Conservation (phyloP, 2,113 vertebrate species). For the Xyrauchen texanus region DNA sequence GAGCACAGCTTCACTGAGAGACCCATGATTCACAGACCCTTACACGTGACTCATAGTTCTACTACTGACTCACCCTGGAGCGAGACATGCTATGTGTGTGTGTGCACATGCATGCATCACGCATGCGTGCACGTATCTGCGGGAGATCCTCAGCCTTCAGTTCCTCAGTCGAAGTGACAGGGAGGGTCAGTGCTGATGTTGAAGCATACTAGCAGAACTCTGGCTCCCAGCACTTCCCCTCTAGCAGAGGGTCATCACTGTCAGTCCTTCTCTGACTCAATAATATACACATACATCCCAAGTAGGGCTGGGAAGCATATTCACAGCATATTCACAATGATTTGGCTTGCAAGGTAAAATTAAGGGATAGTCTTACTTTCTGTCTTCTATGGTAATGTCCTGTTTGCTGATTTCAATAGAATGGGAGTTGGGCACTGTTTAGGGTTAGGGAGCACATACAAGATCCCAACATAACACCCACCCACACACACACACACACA, state of each 20-base stretch:
- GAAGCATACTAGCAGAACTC: constrained; percentile 57
- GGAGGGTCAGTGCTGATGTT: constrained; percentile 74
- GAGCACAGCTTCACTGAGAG: constrained; percentile 23
- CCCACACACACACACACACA: too few species aligned
- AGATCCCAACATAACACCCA: too few species aligned
- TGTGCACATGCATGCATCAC: too few species aligned
- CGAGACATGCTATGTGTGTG: neutral
- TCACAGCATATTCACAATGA: too few species aligned
- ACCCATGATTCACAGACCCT: constrained; percentile 33
- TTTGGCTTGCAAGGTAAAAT: too few species aligned
- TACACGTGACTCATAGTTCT: constrained; percentile 38
- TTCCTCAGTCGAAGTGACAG: constrained; percentile 67
- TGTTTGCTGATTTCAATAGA: too few species aligned
- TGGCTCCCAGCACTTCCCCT: constrained; percentile 69
- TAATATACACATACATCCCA: constrained; percentile 18
- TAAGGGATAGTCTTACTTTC: too few species aligned
- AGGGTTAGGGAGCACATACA: too few species aligned
- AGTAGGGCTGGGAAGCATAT: too few species aligned
- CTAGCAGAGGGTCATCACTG: constrained; percentile 69
- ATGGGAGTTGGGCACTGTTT: too few species aligned
- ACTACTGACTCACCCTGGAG: constrained; percentile 42
- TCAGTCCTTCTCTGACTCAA: constrained; percentile 67
- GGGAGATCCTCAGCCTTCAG: constrained; percentile 30
- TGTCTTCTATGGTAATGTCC: too few species aligned
- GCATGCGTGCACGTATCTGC: constrained; percentile 23